Evolutionary conservation across 2,113 vertebrate species (phyloP), one percentile per base, ranked within the genome.

Genomic region (Dasyornis broadbenti): DNA sequence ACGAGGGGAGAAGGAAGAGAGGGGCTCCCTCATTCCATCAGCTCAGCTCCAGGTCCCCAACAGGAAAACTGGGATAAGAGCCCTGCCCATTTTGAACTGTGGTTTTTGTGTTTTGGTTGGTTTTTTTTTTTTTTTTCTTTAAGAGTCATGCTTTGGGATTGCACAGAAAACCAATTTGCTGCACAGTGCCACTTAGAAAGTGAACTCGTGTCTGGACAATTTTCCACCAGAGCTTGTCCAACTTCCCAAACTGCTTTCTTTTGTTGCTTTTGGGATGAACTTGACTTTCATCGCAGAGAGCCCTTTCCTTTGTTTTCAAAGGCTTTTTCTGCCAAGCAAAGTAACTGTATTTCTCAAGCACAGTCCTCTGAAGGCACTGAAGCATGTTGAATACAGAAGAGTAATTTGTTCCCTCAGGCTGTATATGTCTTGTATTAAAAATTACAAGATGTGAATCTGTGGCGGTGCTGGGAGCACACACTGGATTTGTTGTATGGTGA

Each of bases 351-450:
- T 91, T 96, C 95, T 96, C 90, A 91, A 93, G 95, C 80, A 52
- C 84, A 77, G 94, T 79, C 87, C 75, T 96, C 96, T 90, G 90
- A 96, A 97, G 80, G 94, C 95, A 96, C 75, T 92, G 97, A 94
- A 95, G 97, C 97, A 93, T 96, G 94, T n/a, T 93, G 94, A 96
- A 94, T 94, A 93, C 90, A 96, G 95, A 90, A 85, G 92, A 96
- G 91, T 85, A 94, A 97, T 97, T 97, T 96, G 94, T 96, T 95
- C 95, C 97, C 96, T 93, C 92, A 50, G 97, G 97, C 97, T 92
- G 79, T 92, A 86, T 96, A 77, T 94, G 93, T 95, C 94, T 95
- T 95, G 91, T 96, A 96, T 93, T 96, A 94, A 96, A 97, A 97
- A 93, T 95, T 96, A 96, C 96, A 97, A 97, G 95, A 96, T 96